Evolutionary conservation across 2,797 vertebrate species (phyloP).

Genomic region (Anguilla megastoma): DNA sequence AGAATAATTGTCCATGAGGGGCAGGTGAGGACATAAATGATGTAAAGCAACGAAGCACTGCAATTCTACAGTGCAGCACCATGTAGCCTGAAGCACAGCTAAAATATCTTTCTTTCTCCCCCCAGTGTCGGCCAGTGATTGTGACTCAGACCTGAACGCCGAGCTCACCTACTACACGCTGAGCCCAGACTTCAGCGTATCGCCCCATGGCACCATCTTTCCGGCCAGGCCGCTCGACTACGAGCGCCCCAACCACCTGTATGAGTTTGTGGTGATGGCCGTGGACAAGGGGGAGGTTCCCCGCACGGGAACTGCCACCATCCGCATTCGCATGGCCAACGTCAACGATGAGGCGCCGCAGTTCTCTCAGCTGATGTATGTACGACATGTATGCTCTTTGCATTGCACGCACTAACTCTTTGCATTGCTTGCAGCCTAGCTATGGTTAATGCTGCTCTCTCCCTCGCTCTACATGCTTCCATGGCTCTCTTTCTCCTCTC

Average conservation of each 20-base stretch:
- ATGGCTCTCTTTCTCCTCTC: neutral
- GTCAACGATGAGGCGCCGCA: slow-evolving; percentile 86
- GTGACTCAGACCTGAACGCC: slow-evolving; percentile 81
- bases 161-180: slow-evolving; percentile 81
- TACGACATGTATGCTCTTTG: slow-evolving; percentile 25
- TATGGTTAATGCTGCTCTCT: neutral
- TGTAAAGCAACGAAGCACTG: neutral
- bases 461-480: neutral
- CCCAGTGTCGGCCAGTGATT: slow-evolving; percentile 84
- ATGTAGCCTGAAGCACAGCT: neutral
- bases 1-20: neutral
- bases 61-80: neutral
- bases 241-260: slow-evolving; percentile 81
- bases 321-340: slow-evolving; percentile 82
- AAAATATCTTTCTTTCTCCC: neutral
- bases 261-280: slow-evolving; percentile 87
- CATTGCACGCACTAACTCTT: neutral
- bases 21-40: neutral
- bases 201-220: slow-evolving; percentile 81
- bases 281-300: slow-evolving; percentile 81
- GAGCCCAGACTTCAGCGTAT: slow-evolving; percentile 84
- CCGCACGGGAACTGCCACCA: slow-evolving; percentile 82
- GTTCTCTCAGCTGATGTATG: slow-evolving; percentile 83
- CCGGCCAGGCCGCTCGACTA: slow-evolving; percentile 78
- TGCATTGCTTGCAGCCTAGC: neutral